These are phyloP conservation scores for Stenotaenia linearis DNA, from an alignment of 2,888 invertebrate species.

Conservation along the genomic window DNA sequence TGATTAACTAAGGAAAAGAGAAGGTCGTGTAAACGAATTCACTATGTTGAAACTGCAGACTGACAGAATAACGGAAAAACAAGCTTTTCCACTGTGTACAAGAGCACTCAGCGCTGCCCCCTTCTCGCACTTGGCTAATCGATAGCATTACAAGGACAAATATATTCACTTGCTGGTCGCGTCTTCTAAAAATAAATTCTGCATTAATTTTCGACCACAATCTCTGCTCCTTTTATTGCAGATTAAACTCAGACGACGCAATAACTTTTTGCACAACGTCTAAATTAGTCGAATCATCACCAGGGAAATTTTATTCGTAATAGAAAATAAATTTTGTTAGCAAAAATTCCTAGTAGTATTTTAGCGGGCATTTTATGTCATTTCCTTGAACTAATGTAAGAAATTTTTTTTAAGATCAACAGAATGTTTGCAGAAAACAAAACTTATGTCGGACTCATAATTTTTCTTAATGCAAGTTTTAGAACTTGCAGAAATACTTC, in stretches of 20 bases:
- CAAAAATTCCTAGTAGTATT: too few relatives aligned
- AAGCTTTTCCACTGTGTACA: neutral
- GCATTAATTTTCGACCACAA: neutral
- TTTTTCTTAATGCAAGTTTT: too few relatives aligned
- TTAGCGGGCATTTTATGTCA: too few relatives aligned
- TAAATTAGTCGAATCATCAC: too few relatives aligned
- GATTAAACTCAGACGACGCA: neutral
- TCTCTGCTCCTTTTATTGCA: neutral
- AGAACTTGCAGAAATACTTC: too few relatives aligned
- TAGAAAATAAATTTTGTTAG: too few relatives aligned
- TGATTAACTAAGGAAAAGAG: neutral
- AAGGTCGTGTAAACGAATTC: neutral
- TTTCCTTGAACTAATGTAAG: too few relatives aligned
- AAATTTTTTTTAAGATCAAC: too few relatives aligned
- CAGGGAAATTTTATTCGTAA: too few relatives aligned
- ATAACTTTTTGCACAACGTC: neutral
- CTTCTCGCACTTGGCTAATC: neutral
- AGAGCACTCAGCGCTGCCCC: neutral
- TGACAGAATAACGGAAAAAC: neutral
- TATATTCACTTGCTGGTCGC: neutral
- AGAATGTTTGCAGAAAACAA: too few relatives aligned
- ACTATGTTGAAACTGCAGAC: neutral
- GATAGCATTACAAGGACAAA: constrained; percentile 17
- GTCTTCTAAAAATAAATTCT: neutral
- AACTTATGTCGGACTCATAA: too few relatives aligned